Base-by-base conservation (phyloP, 2,113 vertebrate genomes). In the Lophius piscatorius region DNA sequence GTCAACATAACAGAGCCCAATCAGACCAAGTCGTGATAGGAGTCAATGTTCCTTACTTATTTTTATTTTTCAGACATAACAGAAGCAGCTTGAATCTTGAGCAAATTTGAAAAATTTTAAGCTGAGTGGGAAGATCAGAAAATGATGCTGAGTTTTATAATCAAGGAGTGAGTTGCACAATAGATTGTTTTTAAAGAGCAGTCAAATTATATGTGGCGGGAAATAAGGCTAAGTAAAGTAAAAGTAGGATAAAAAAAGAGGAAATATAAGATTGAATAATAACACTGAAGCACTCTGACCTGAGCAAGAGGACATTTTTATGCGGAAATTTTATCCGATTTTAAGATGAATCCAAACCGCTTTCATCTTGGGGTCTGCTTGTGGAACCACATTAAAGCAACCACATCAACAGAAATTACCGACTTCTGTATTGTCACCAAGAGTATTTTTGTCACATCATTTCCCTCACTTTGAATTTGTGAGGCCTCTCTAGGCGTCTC, bases 311-410 rank as follows among this genome's bases (percentile, higher is more conserved):
- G 46, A 31, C 17, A 18, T 47, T 68, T 61, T 52, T 28, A 31
- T 56, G 29, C 63, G 42, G 33, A 21, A 17, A 36, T 65, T 45
- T 41, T 14, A 28, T 50, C 46, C 29, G 12, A 38, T 66, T 81
- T 59, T 64, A 26, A 51, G 23, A 62, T 9, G 29, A 56, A 34
- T 59, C 44, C 36, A 33, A 31, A 31, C 35, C 4, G 8, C 73
- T 83, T 82, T 84, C 62, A 81, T 80, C 66, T 78, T n/a, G 0
- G 23, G n/a, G 22, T 34, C 16, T 36, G 59, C 59, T 51, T 40
- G 48, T 61, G 57, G 73, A 84, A 74, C 65, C 76, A 81, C 81
- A 80, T 78, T 56, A 80, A 82, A 82, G 73, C 45, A 4, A 54
- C 61, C 49, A 9, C 73, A 42, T 31, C 52, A 66, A 70, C 44